Conservation (phyloP, 2,113 vertebrate genomes). For the Lynx canadensis region DNA sequence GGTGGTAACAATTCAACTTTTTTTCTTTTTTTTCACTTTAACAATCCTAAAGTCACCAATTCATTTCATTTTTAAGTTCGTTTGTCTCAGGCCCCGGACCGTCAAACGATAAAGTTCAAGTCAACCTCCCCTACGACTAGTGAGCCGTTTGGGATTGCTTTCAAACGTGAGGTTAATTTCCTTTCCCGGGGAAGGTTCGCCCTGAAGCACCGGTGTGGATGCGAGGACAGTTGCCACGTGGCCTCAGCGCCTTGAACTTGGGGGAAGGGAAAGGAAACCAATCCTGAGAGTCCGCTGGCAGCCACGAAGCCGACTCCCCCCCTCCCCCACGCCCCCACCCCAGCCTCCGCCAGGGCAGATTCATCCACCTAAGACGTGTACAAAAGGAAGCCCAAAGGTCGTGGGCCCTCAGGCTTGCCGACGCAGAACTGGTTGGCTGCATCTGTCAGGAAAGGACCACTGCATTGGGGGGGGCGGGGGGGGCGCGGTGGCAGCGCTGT, state of each 20-base stretch:
- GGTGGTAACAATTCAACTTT: background rate
- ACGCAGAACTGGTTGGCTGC: background rate
- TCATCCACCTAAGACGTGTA: background rate
- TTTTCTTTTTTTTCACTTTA: background rate
- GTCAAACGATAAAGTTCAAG: background rate
- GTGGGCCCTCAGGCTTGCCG: background rate
- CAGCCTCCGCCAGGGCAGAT: fast-evolving
- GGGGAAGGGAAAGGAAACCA: background rate
- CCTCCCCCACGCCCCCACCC: too few relatives aligned
- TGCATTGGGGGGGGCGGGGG: too few relatives aligned
- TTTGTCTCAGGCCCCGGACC: background rate
- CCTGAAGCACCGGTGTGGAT: background rate
- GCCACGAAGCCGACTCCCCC: background rate
- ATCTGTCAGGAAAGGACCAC: fast-evolving
- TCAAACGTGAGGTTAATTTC: background rate
- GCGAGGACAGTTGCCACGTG: background rate
- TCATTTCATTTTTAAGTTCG: background rate
- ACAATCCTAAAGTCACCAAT: background rate
- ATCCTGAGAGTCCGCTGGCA: fast-evolving
- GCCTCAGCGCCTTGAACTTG: background rate
- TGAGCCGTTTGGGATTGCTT: background rate
- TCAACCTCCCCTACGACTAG: background rate
- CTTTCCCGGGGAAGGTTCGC: background rate
- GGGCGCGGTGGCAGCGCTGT: fast-evolving
- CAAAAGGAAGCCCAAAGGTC: background rate